Evolutionary conservation across 2,113 vertebrate genomes (phyloP).

Genomic region (Pachyramphus minor): DNA sequence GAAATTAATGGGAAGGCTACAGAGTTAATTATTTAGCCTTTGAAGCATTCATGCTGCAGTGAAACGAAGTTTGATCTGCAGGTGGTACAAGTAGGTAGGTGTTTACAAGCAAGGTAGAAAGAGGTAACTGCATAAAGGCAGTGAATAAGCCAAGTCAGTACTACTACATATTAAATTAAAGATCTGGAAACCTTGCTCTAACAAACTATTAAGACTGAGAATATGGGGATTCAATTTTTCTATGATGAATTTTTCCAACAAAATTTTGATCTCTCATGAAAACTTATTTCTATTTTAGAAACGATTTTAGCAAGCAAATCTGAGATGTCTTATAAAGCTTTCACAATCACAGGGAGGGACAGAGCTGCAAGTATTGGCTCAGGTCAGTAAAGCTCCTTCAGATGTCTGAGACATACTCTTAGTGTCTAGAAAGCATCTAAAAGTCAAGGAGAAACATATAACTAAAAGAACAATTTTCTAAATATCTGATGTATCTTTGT

Average conservation of each 20-base stretch:
- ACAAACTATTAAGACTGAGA: not conserved
- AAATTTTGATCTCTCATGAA: constrained; percentile 6
- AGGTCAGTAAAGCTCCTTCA: not conserved
- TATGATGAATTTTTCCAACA: not conserved
- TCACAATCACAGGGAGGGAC: not conserved
- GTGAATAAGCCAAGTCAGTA: not conserved
- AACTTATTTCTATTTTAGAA: constrained; percentile 19
- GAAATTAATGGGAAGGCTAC: not conserved
- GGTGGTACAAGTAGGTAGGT: not conserved
- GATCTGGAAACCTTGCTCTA: not conserved
- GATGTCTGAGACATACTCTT: not conserved
- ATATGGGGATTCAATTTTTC: not conserved
- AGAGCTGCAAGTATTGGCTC: not conserved
- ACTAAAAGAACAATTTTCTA: not conserved
- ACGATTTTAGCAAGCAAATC: not conserved
- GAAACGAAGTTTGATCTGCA: not conserved
- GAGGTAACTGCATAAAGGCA: not conserved
- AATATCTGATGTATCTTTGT: not conserved
- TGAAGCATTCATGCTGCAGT: not conserved
- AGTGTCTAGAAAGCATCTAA: not conserved
- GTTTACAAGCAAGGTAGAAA: not conserved
- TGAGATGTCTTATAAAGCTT: not conserved
- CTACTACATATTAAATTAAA: constrained; percentile 40
- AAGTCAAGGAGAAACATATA: not conserved
- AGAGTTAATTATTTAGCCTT: not conserved